Evolutionary conservation across 1,140 invertebrate genomes (phyloP).

Genomic region (Meloidogyne floridensis): DNA sequence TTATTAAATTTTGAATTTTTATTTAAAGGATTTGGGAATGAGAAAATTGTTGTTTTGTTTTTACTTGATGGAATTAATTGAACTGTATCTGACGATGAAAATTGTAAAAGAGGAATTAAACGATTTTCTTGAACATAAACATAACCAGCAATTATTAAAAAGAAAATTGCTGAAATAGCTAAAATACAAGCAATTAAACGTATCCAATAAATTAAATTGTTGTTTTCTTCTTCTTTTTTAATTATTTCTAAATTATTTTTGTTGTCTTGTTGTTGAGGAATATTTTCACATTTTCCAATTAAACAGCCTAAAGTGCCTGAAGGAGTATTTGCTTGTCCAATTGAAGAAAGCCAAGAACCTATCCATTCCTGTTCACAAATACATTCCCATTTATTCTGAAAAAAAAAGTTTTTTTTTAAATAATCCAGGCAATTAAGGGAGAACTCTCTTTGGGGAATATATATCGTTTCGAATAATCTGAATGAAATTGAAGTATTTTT

Average conservation of each 20-base stretch:
- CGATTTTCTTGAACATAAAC: constrained; percentile 55
- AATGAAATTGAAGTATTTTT: too few relatives aligned
- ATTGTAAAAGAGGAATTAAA: constrained; percentile 30
- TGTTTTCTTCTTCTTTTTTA: neutral
- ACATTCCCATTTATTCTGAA: constrained; percentile 54
- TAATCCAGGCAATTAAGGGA: neutral
- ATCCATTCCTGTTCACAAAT: constrained; percentile 62
- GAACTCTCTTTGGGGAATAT: too few relatives aligned
- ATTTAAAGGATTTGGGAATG: neutral
- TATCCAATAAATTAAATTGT: constrained; percentile 40
- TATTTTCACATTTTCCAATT: constrained; percentile 32
- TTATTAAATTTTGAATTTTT: neutral
- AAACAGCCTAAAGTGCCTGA: constrained; percentile 55
- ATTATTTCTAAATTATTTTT: constrained; percentile 11
- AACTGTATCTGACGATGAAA: constrained; percentile 46
- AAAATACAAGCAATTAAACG: constrained; percentile 48
- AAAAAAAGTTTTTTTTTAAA: constrained; percentile 13
- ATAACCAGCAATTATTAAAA: constrained; percentile 45
- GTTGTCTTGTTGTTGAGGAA: constrained; percentile 28
- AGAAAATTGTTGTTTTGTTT: neutral
- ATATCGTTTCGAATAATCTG: too few relatives aligned
- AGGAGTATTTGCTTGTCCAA: constrained; percentile 50
- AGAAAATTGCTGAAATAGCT: constrained; percentile 43
- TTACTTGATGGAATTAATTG: neutral
- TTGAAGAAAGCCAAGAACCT: constrained; percentile 47